Evolutionary conservation across 2,888 invertebrate species (phyloP), one percentile per base, ranked within the genome.

Genomic region (Chirona hameri): DNA sequence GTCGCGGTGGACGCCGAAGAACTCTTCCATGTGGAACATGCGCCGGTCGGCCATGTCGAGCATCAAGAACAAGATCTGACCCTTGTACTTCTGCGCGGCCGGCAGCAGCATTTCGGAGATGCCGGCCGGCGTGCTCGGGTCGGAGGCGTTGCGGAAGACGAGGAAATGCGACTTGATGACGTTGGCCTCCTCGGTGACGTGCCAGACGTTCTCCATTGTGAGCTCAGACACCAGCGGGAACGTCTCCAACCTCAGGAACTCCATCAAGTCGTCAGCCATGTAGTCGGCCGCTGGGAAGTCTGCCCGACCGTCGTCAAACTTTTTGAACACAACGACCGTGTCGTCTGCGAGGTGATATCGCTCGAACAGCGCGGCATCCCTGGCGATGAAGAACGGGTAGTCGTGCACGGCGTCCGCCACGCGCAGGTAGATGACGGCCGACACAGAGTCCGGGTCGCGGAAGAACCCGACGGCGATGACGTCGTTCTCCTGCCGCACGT

Each of bases 21-120:
- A 82, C n/a, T 82, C 82, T 24, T 48, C 60, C 82, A 82, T 31
- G 55, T 65, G 82, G n/a, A 31, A 46, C 65, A 81, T 76, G 55
- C 55, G 29, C 5, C 46, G 76, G 52, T 82, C 79, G 55, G 39
- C 31, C 29, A 57, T 80, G 81, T 82, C 80, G 18, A 82, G n/a
- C 65, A 65, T 46, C 29, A 81, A 14, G 48, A 82, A 82, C 10
- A 82, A 15, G 52, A 80, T 27, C n/a, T 52, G 14, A 9, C 80
- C 80, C 21, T 80, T 80, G 29, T 80, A 27, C 27, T 55, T 80
- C 52, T 52, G 10, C 21, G 80, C 80, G 27, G 29, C 52, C 10
- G 80, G 18, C 4, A 48, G n/a, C n/a, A 80, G 48, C n/a, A 27
- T 0, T 2, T 27, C 21, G 2, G 48, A 0, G 18, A 52, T 52